A percentile compares a stretch with the other conserved stretches of the same genome.
phyloP scores from a whole-genome alignment of 2,797 vertebrate species.

The Peromyscus melanophrys region DNA sequence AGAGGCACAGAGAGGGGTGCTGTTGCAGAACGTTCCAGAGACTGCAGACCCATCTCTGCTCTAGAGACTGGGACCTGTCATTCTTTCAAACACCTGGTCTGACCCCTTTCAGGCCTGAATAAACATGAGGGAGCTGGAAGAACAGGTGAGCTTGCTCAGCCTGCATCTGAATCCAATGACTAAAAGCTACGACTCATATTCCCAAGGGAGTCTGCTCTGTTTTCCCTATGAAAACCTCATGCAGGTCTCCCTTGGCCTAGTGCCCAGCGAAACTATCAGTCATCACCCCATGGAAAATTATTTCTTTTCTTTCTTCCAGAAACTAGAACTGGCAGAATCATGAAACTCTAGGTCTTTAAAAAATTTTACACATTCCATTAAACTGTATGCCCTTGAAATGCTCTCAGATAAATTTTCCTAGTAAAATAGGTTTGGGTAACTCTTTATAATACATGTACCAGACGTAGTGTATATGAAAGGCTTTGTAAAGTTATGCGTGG shows the following conservation, averaged over 20 bases:
- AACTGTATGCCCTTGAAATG: conserved; percentile 40
- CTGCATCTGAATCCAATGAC: conserved; percentile 55
- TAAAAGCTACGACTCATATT: conserved; percentile 33
- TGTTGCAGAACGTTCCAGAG: conserved; percentile 48
- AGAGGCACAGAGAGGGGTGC: neutral
- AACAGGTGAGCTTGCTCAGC: conserved; percentile 62
- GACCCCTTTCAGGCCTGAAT: conserved; percentile 74
- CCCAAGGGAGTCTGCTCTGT: conserved; percentile 4
- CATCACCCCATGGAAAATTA: neutral
- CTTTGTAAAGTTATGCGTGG: conserved; percentile 16
- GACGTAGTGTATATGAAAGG: neutral
- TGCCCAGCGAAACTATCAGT: neutral
- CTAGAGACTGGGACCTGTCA: conserved; percentile 51
- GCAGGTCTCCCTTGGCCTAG: neutral
- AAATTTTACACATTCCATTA: conserved; percentile 11
- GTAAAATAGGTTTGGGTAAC: neutral
- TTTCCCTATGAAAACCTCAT: neutral
- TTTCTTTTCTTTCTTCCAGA: conserved; percentile 32
- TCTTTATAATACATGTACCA: neutral
- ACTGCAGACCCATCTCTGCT: conserved; percentile 44
- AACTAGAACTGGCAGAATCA: conserved; percentile 43
- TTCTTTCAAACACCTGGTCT: conserved; percentile 72
- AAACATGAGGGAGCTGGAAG: conserved; percentile 66
- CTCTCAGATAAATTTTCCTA: conserved; percentile 9
- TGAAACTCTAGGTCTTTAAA: neutral